Evolutionary conservation across 2,888 invertebrate genomes (phyloP), one percentile per base, ranked within the genome.

Genomic region (Helicoverpa assulta): DNA sequence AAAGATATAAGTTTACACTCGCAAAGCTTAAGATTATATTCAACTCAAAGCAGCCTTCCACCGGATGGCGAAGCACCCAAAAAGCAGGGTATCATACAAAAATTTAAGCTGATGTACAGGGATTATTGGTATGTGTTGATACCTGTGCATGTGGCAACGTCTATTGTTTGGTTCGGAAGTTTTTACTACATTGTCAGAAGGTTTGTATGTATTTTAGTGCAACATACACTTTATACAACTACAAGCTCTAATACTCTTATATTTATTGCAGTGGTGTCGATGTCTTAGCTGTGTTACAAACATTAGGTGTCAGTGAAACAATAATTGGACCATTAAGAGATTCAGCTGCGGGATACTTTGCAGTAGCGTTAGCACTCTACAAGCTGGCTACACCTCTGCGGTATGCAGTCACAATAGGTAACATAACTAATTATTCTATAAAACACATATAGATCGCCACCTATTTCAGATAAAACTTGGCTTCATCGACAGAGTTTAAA

Each of bases 91-190:
- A 89, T 99, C 3, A 97, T 98, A 87, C 97, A 98, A 84, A 97
- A 97, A 87, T 99, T 99, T 92, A 99, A 99, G 91, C 96, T 97
- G 87, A 98, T 99, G 97, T 98, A 98, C 89, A 98, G 98, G 90
- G 98, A 99, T 89, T 99, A 99, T 94, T 99, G 99, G 98, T 99
- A 99, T 93, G 98, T 99, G 65, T 94, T 99, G 68, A 96, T 99
- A 68, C 99, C 99, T 5, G 99, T 99, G 3, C 99, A 99, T 93
- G 88, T 98, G 59, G 96, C 97, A 19, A 99, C 99, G 12, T 99
- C 99, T 2, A 95, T 97, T 43, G 96, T 97, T 67, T 99, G 99
- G 99, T 97, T 98, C 91, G 98, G 97, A 18, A 95, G 97, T 21
- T 99, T 99, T 93, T 99, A 99, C 93, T 97, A 98, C 88, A 93